These are phyloP conservation scores for Limonius californicus DNA, from an alignment of 1,140 invertebrate species.

Conservation along the genomic window DNA sequence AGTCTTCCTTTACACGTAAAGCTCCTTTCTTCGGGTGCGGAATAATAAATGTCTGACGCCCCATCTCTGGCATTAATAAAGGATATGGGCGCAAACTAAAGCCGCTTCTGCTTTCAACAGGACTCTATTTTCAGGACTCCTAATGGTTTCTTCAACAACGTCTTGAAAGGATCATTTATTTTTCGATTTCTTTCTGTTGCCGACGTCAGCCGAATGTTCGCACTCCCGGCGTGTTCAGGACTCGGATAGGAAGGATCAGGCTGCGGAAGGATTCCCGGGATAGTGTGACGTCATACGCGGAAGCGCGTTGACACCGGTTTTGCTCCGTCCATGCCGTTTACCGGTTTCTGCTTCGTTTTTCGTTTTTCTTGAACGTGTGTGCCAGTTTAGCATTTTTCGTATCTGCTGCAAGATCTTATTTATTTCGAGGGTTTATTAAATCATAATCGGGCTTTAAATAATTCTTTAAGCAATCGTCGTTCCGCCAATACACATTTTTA, in stretches of 20 bases:
- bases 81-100: neutral
- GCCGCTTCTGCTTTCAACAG: neutral
- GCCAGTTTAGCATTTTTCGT: neutral
- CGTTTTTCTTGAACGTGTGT: neutral
- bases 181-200: neutral
- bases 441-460: too few relatives aligned
- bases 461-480: too few relatives aligned
- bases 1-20: neutral
- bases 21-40: neutral
- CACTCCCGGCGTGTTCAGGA: neutral
- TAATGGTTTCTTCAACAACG: too few relatives aligned
- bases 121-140: neutral
- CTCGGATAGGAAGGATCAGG: slow-evolving; percentile 7
- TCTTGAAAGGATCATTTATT: too few relatives aligned
- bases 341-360: slow-evolving; percentile 2
- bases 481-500: too few relatives aligned
- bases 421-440: too few relatives aligned
- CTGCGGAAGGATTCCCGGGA: slow-evolving; percentile 41
- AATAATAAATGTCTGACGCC: slow-evolving; percentile 1
- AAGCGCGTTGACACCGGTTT: slow-evolving; percentile 33
- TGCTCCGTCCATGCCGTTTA: slow-evolving; percentile 32
- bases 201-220: neutral
- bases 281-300: slow-evolving; percentile 44
- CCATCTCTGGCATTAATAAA: neutral
- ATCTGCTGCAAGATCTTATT: neutral